Percentiles rank a stretch among this genome's conserved stretches.
These are phyloP conservation scores for Bubalus kerabau DNA, from an alignment of 2,113 vertebrate species.

Conservation along the genomic window DNA sequence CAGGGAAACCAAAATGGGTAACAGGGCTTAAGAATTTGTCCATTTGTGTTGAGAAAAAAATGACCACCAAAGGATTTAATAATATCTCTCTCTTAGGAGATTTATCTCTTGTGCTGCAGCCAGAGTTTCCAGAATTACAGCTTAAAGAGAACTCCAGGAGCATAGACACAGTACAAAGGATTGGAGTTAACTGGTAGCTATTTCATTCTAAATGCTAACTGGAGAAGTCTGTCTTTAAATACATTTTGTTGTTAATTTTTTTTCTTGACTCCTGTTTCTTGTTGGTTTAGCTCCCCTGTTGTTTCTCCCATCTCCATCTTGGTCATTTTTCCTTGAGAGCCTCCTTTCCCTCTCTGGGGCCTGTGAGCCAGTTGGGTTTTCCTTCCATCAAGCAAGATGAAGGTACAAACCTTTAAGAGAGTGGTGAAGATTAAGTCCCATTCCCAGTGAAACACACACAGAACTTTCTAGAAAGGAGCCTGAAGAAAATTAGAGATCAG, in stretches of 20 bases:
- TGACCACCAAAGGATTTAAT: constrained; percentile 62
- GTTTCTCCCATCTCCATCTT: neutral
- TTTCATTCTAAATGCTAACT: constrained; percentile 71
- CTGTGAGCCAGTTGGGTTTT: neutral
- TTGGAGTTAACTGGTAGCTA: constrained; percentile 33
- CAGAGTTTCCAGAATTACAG: constrained; percentile 71
- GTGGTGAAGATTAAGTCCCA: neutral
- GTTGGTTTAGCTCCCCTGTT: neutral
- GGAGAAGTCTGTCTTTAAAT: constrained; percentile 83
- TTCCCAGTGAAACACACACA: neutral
- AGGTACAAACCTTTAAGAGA: neutral
- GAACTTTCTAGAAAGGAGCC: neutral
- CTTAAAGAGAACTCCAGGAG: constrained; percentile 69
- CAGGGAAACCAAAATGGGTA: constrained; percentile 36
- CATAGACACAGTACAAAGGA: constrained; percentile 15
- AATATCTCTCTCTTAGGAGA: constrained; percentile 69
- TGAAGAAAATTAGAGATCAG: neutral
- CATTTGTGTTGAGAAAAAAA: constrained; percentile 67
- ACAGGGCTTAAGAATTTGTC: constrained; percentile 51
- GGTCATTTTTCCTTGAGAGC: neutral
- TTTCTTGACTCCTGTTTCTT: constrained; percentile 62
- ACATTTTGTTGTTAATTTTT: constrained; percentile 82
- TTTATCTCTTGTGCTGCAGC: constrained; percentile 78
- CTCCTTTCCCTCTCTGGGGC: neutral
- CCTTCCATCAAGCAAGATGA: neutral